Base-by-base conservation (phyloP, 2,888 invertebrate species). In the Phytoseiulus persimilis region DNA sequence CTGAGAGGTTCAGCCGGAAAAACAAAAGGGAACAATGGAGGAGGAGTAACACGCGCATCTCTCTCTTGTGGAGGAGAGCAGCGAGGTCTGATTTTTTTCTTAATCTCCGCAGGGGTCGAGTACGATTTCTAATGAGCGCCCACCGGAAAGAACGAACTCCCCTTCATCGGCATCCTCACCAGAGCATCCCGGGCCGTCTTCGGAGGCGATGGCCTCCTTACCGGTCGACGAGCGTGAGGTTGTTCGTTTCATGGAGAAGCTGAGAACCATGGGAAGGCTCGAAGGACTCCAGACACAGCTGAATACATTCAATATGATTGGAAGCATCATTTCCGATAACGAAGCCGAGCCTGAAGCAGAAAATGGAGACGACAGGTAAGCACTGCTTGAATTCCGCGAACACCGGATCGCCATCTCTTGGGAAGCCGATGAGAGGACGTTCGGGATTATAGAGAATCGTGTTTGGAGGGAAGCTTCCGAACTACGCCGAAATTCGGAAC, bases 181-280 rank as follows among this genome's bases (percentile, higher is more conserved):
- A 0, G 87, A 87, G 18, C 87, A 87, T 87, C 87, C 87, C 32
- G 87, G 87, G 31, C 87, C 87, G 32, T 87, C 87, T n/a, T 87
- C 87, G 6, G 87, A 87, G 6, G 87, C 87, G 45, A 33, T 87
- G 3, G 32, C 87, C 5, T 87, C 87, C 28, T 33, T 87, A 11
- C 87, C 87, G 11, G 39, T 39, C 39, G 45, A 32, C 6, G 87
- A 87, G n/a, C 87, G 87, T 6, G 87, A 87, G 18, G 45, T 87
- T 32, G 87, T 87, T 33, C 87, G 87, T 45, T 87, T 87, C 5
- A 87, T 87, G 87, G 87, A 87, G 33, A 87, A 87, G 18, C 87
- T 87, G n/a, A 33, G 87, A 33, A 87, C 87, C 32, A 87, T 87
- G 87, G 87, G 87, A 28, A 32, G 45, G 23, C 32, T 87, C 32